Base-by-base conservation (phyloP, 1,140 invertebrate genomes). In the Bombus superbus region DNA sequence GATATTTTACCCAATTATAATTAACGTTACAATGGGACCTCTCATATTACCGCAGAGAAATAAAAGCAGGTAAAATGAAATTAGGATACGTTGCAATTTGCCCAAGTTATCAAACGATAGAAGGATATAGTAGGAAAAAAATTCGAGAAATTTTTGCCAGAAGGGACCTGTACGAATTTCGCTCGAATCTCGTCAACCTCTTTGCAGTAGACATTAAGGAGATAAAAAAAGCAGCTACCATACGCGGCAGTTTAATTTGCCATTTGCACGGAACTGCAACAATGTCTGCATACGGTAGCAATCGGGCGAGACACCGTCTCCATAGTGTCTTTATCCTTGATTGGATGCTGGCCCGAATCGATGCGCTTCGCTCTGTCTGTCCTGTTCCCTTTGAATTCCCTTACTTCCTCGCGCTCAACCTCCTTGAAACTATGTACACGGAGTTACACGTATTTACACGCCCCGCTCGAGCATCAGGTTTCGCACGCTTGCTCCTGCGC, bases 261-360 rank as follows among this genome's bases (percentile, higher is more conserved):
- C 22, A 82, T 75, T 64, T 75, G 57, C 57, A 64, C 64, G 57
- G 8, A 59, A n/a, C 32, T 71, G 44, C 44, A 57, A 53, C 79
- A 42, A 72, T 42, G 18, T n/a, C 38, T 15, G 35, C 47, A 59
- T 38, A 59, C 35, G 22, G 38, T 75, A 22, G 85, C 85, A 86
- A 86, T 86, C 72, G 76, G 57, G 62, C 66, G 53, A 53, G 64
- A 72, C 28, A 66, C 11, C 68, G 66, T 83, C 81, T 83, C 81
- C 64, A 42, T 73, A 57, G 57, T 83, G 81, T 86, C 81, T 83
- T 83, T 83, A 86, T 79, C 74, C 81, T 79, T 83, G 81, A 86
- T 86, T 86, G 85, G 85, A 86, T 83, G 72, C 75, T 64, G 73
- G 68, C 73, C 85, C 57, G 28, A 86, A 86, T 86, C 85, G 85